Conservation (phyloP, 2,888 invertebrate genomes). For the Emmelina monodactyla region DNA sequence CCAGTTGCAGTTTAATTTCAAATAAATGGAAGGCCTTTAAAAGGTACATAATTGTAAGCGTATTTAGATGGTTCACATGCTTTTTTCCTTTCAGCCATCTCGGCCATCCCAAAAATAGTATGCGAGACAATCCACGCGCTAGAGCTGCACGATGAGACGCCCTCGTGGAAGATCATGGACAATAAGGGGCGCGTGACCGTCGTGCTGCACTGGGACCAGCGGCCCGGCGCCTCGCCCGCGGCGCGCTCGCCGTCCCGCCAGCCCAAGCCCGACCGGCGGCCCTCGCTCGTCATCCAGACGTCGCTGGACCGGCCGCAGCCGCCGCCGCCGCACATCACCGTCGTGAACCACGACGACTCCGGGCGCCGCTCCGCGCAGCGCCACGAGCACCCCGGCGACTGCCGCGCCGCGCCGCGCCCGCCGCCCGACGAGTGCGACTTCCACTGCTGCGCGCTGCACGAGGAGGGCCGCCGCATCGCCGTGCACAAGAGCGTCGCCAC, state of each 20-base stretch:
- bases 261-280: conserved; percentile 66
- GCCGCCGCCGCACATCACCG: conserved; percentile 87
- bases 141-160: conserved; percentile 95
- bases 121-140: conserved; percentile 96
- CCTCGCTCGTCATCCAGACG: conserved; percentile 78
- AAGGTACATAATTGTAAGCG: not conserved
- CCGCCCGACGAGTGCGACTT: conserved; percentile 92
- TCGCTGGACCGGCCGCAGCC: conserved; percentile 76
- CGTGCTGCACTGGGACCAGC: conserved; percentile 96
- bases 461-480: conserved; percentile 90
- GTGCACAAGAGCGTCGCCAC: conserved; percentile 93
- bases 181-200: conserved; percentile 96
- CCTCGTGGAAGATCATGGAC: conserved; percentile 99
- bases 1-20: not conserved
- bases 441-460: conserved; percentile 94
- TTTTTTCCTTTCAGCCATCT: conserved; percentile 76
- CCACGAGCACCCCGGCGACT: conserved; percentile 82
- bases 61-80: not conserved
- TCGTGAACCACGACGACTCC: conserved; percentile 91
- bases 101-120: conserved; percentile 95
- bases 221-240: conserved; percentile 72
- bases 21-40: not conserved
- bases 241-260: conserved; percentile 62
- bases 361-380: conserved; percentile 71
- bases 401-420: conserved; percentile 72